Conservation (phyloP, 2,888 invertebrate species). For the Cotesia congregata region DNA sequence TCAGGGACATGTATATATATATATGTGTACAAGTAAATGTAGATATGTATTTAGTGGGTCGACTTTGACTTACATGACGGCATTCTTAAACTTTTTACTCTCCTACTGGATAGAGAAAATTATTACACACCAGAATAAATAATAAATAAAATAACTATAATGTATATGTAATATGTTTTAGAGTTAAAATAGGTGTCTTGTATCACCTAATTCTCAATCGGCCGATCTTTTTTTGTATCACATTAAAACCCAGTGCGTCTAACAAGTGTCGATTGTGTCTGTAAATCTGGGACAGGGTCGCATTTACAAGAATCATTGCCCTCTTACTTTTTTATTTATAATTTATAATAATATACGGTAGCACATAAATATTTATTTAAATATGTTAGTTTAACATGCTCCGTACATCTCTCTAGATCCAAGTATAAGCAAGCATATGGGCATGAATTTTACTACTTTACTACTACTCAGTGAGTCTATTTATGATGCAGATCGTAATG, state of each 20-base stretch:
- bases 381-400: too few relatives aligned
- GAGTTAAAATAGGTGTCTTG: not conserved
- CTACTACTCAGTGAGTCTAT: conserved; percentile 8
- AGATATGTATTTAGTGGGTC: not conserved
- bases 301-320: conserved; percentile 46
- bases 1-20: not conserved
- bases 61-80: not conserved
- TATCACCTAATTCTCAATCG: not conserved
- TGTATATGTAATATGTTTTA: too few relatives aligned
- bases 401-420: too few relatives aligned
- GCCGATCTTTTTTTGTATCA: not conserved
- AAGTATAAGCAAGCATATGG: too few relatives aligned
- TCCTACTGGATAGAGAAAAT: not conserved
- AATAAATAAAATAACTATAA: not conserved
- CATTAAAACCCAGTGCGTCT: conserved; percentile 13
- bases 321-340: conserved; percentile 42
- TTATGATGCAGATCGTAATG: not conserved
- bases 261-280: conserved; percentile 38
- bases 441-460: too few relatives aligned
- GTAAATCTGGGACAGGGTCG: conserved; percentile 58
- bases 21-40: not conserved
- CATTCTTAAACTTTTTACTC: conserved; percentile 2
- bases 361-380: too few relatives aligned
- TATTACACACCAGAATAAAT: not conserved
- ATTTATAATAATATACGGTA: conserved; percentile 42